Conservation (phyloP, 2,113 vertebrate genomes). For the Nothocercus nigrocapillus region DNA sequence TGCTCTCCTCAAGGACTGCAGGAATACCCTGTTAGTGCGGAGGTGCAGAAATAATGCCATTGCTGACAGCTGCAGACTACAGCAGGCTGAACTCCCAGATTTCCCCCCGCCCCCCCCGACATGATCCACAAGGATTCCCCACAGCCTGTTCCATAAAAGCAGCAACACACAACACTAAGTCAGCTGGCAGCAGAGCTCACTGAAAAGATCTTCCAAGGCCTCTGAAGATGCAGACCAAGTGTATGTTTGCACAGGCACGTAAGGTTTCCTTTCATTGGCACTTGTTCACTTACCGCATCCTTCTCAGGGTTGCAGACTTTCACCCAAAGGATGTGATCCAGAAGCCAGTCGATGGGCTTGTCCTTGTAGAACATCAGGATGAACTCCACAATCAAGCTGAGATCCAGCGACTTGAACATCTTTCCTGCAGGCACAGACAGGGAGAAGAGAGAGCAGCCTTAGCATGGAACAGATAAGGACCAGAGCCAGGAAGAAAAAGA, state of each 20-base stretch:
- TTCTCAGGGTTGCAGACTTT: slow-evolving; percentile 99
- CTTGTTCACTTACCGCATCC: slow-evolving; percentile 87
- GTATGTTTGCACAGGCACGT: not conserved
- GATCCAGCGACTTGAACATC: slow-evolving; percentile 97
- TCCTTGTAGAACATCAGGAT: slow-evolving; percentile 99
- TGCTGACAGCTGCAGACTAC: slow-evolving; percentile 19
- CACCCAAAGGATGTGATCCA: slow-evolving; percentile 99
- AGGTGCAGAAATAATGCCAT: slow-evolving; percentile 41
- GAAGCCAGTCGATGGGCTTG: slow-evolving; percentile 99
- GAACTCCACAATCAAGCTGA: slow-evolving; percentile 97
- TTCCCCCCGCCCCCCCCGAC: too few species aligned
- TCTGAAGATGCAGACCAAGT: not conserved
- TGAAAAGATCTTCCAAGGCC: not conserved
- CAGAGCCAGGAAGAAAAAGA: not conserved
- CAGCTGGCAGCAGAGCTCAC: not conserved
- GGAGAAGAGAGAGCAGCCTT: not conserved
- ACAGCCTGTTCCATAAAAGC: accelerated
- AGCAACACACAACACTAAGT: not conserved
- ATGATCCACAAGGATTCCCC: not conserved
- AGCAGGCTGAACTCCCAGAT: slow-evolving; percentile 5
- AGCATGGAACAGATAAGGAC: not conserved
- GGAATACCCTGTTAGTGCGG: not conserved
- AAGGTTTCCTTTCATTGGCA: not conserved
- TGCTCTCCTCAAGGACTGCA: not conserved
- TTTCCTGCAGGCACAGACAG: slow-evolving; percentile 82